A percentile compares a stretch with the other conserved stretches of the same genome.
Conservation (phyloP, 2,888 invertebrate species). For the Apamea sordens region DNA sequence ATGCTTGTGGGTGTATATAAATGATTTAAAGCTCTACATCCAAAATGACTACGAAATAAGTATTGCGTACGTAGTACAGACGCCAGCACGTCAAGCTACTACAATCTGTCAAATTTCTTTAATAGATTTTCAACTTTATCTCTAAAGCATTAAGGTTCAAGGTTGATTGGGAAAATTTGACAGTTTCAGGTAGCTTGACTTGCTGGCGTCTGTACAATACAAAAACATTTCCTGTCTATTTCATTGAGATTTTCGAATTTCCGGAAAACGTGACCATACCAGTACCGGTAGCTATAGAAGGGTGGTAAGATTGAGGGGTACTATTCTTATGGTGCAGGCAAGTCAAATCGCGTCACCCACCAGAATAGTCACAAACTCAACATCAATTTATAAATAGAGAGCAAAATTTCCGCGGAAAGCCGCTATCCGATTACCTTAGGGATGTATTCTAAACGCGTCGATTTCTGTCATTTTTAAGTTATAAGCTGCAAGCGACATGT, state of each 20-base stretch:
- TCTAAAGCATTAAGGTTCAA: too few species aligned
- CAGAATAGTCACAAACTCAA: constrained; percentile 77
- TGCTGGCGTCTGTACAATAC: too few species aligned
- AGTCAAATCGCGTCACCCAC: constrained; percentile 76
- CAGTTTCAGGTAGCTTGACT: too few species aligned
- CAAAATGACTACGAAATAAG: not conserved
- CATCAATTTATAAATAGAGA: constrained; percentile 84
- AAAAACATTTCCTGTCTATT: not conserved
- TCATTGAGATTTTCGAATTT: not conserved
- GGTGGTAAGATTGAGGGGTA: not conserved
- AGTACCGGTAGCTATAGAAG: not conserved
- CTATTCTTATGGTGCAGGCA: constrained; percentile 34
- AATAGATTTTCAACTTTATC: too few species aligned
- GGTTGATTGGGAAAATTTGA: too few species aligned
- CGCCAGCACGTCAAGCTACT: too few species aligned
- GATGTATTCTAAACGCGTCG: constrained; percentile 81
- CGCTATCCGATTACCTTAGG: constrained; percentile 85
- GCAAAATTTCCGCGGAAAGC: constrained; percentile 84
- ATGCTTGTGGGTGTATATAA: not conserved
- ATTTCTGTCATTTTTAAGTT: constrained; percentile 66
- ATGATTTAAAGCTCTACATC: not conserved
- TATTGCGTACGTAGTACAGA: not conserved
- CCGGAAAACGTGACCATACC: not conserved
- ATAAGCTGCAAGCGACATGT: constrained; percentile 62
- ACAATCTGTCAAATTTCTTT: too few species aligned